Base-by-base conservation (phyloP, 2,113 vertebrate species). In the Climacteris rufus region DNA sequence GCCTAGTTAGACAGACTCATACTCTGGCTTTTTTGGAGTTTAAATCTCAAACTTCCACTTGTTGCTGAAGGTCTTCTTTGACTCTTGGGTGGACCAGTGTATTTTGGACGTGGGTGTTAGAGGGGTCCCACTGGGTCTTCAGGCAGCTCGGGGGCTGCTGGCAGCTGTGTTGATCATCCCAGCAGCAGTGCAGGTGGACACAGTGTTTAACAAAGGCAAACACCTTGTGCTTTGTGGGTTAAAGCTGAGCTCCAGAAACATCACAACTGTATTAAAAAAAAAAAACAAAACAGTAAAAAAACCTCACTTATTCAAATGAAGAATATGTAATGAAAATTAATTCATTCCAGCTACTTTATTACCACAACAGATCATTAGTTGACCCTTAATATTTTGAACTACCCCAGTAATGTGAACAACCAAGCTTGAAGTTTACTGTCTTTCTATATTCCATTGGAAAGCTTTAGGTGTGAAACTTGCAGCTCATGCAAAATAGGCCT, bases 141-240 rank as follows among this genome's bases (percentile, higher is more conserved):
- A 19, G 77, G 70, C 69, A 57, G 71, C 75, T 42, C 27, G 8
- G 27, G 45, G 40, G 37, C 45, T 65, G 59, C 28, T 44, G 27
- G 49, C 54, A 49, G 30, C 61, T n/a, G 15, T 31, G 33, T 12
- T 89, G 53, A 15, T 24, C 11, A 39, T 10, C 30, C 12, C 39
- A 33, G 37, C 39, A 54, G 65, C 82, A 19, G 15, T 8, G 18
- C 70, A 92, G 79, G 13, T 2, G 37, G 44, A 44, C 20, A 23
- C 66, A 33, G 53, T 0, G 0, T 6, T 6, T 57, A 20, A 35
- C 47, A 68, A 68, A 74, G 42, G 33, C 0, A 0, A 45, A 53
- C 40, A 15, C 22, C 53, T 39, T 19, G 21, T 88, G 16, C 15
- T 74, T 57, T 31, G 31, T 19, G 40, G 25, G 11, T 56, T 89